Base-by-base conservation (phyloP, 2,113 vertebrate species). In the Ageneiosus marmoratus region DNA sequence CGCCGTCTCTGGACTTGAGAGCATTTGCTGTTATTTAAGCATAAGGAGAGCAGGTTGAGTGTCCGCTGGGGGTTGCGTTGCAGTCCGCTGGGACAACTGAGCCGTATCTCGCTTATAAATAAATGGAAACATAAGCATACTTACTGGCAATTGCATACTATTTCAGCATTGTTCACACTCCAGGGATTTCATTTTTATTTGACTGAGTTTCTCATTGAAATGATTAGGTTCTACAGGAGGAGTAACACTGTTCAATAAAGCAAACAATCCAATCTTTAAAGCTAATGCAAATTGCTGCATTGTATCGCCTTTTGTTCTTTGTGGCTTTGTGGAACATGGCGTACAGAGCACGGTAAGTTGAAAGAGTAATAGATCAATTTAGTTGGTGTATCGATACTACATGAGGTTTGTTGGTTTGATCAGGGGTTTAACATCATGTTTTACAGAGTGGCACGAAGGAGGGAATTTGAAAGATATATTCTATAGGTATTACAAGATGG, bases 171-270 rank as follows among this genome's bases (percentile, higher is more conserved):
- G 58, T 72, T 46, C 29, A 15, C 73, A 51, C 79, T 77, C 63
- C 13, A 2, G 79, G 55, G 80, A 77, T 62, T 70, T 41, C 6
- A 44, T 62, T 41, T 69, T 62, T 72, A 51, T 78, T 82, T 48
- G 53, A 62, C 32, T 24, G 24, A 58, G 37, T 60, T 56, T 85
- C 56, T 74, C 27, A n/a, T 34, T 63, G 75, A 72, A 77, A 77
- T 70, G 83, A 72, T 87, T 82, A 73, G 67, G 85, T 81, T 83
- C 72, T 48, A 55, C 24, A 34, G 78, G 34, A 72, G 70, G 48
- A 37, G 56, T 60, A 80, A 72, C 77, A 81, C 83, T n/a, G 63
- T 77, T 77, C 82, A 82, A 81, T 55, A 81, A 81, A 82, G 74
- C 67, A 74, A 73, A 84, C 34, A 82, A 51, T 73, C 24, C 62